Base-by-base conservation (phyloP, 2,888 invertebrate species). In the Eueremaeus valkanovi region DNA sequence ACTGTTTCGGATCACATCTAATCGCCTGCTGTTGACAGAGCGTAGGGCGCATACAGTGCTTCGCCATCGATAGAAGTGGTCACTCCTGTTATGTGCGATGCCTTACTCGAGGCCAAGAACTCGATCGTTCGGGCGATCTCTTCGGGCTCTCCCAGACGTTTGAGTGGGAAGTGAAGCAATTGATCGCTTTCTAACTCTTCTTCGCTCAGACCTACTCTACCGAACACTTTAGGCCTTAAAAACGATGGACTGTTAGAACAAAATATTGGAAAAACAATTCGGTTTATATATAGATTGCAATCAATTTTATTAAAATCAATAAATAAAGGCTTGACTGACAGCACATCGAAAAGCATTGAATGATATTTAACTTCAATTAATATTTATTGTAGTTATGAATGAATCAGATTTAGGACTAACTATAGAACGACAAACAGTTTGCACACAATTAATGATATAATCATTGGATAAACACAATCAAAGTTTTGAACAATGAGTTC, bases 41-140 rank as follows among this genome's bases (percentile, higher is more conserved):
- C 27, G 16, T n/a, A 61, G 29, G 61, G 61, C 13, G 61, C 29
- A 8, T 3, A 31, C 18, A 61, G 31, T 29, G 61, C 8, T 13
- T 29, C 61, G 61, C 61, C 61, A 31, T 61, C 61, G 5, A 61
- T 61, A 61, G 61, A 27, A 29, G 61, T 61, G 13, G 61, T 61
- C 13, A 61, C 61, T 8, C 61, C 61, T 18, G 61, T 61, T 61
- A 61, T 61, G 31, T 61, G 61, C 2, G 61, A 31, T 1, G 61
- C 27, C 21, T 31, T 61, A 31, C 31, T 31, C 16, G 61, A 61
- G 61, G 61, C 61, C 61, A 61, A 61, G 61, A 61, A 61, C 31
- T 61, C 61, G 6, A 61, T 31, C 29, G 61, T 61, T 61, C 61
- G 29, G 61, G 61, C 61, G 61, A 61, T 61, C 61, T 61, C 61